Evolutionary conservation across 2,113 vertebrate genomes (phyloP).

Genomic region (Leptobrachium ailaonicum): DNA sequence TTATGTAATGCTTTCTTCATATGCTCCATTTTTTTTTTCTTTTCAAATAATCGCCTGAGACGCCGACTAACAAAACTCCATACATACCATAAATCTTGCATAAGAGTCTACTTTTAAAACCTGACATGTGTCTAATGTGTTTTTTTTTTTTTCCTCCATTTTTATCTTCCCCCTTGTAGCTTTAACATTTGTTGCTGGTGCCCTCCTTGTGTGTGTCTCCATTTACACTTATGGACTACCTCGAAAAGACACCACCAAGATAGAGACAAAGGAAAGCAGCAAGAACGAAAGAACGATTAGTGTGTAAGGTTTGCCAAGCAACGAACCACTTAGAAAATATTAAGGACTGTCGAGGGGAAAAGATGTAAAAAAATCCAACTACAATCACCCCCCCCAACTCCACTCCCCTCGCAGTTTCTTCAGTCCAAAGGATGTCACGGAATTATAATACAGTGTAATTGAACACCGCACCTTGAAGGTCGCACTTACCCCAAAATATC

Average conservation of each 20-base stretch:
- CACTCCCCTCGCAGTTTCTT: slow-evolving; percentile 60
- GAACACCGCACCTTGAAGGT: no score
- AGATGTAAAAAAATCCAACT: slow-evolving; percentile 24
- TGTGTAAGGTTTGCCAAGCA: slow-evolving; percentile 65
- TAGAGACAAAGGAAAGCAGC: slow-evolving; percentile 60
- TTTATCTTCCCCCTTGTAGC: slow-evolving; percentile 69
- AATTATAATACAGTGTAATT: no score
- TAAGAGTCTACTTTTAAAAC: no score
- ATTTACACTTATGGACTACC: slow-evolving; percentile 95
- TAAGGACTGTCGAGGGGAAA: slow-evolving; percentile 17
- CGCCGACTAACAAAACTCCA: no score
- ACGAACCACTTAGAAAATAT: not conserved
- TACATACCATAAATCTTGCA: no score
- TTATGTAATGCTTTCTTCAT: no score
- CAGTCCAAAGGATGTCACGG: slow-evolving; percentile 53
- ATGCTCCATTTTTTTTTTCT: no score
- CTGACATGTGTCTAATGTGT: not conserved
- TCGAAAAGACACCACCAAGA: slow-evolving; percentile 82
- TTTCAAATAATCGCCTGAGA: no score
- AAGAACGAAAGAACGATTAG: slow-evolving; percentile 67
- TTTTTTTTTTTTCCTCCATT: not conserved
- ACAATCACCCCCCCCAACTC: not conserved
- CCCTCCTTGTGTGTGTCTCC: slow-evolving; percentile 88
- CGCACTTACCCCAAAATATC: no score
- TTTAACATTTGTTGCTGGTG: slow-evolving; percentile 76